A percentile compares a stretch with the other conserved stretches of the same genome.
Evolutionary conservation across 1,140 invertebrate genomes (phyloP).

Genomic region (Sipha flava): DNA sequence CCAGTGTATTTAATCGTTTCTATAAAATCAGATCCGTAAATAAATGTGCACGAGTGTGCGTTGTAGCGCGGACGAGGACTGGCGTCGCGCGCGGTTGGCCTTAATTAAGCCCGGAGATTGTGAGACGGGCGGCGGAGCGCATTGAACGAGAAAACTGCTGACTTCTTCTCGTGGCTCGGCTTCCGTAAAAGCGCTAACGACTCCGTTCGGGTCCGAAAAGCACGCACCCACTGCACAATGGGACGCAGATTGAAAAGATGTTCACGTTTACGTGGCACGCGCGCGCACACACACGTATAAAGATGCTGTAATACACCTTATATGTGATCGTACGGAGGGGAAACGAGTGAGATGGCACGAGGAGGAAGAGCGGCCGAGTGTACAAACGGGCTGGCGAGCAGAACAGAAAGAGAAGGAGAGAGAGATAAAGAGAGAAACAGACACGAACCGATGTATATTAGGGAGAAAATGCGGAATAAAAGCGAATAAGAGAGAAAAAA

Average conservation of each 20-base stretch:
- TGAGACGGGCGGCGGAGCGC: too few relatives aligned
- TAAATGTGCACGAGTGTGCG: too few relatives aligned
- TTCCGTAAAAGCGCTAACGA: background rate
- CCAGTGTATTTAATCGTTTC: background rate
- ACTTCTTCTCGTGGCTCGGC: background rate
- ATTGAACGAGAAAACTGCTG: slow-evolving; percentile 11
- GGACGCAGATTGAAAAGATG: slow-evolving; percentile 28
- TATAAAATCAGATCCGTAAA: too few relatives aligned
- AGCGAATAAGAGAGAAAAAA: slow-evolving; percentile 5
- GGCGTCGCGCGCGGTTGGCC: background rate
- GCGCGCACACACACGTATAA: too few relatives aligned
- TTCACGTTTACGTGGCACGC: background rate
- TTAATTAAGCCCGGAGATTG: slow-evolving; percentile 8
- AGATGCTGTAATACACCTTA: too few relatives aligned
- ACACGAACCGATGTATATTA: background rate
- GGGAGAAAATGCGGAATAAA: slow-evolving; percentile 28
- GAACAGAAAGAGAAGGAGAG: too few relatives aligned
- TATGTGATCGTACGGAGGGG: too few relatives aligned
- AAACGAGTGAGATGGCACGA: too few relatives aligned
- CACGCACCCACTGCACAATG: slow-evolving; percentile 7
- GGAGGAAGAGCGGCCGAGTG: too few relatives aligned
- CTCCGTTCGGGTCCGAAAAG: slow-evolving; percentile 11
- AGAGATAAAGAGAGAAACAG: background rate
- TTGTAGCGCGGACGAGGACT: too few relatives aligned
- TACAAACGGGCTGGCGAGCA: background rate